Conservation (phyloP, 2,797 vertebrate genomes). For the Vultur gryphus region DNA sequence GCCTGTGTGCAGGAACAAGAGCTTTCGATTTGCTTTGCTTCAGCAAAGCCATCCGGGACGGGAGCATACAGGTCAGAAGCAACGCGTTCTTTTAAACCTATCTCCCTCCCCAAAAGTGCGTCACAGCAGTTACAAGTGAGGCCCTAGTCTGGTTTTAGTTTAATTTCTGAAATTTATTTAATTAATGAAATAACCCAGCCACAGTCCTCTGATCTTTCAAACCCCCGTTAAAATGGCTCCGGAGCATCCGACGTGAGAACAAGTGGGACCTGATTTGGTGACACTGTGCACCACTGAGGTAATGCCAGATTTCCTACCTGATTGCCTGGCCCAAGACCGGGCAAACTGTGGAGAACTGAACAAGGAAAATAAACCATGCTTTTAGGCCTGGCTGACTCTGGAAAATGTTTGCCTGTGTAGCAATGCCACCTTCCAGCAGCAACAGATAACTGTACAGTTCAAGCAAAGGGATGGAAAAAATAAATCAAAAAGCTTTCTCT, state of each 20-base stretch:
- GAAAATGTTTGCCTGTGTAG: not conserved
- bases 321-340: fast-evolving
- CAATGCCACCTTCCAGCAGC: not conserved
- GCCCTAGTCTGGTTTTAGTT: not conserved
- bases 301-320: not conserved
- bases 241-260: fast-evolving
- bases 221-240: not conserved
- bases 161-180: not conserved
- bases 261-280: not conserved
- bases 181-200: not conserved
- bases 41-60: not conserved
- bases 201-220: not conserved
- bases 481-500: not conserved
- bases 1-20: not conserved
- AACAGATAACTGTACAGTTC: not conserved
- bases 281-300: not conserved
- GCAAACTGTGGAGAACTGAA: not conserved
- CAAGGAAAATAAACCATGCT: not conserved
- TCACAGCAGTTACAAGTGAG: not conserved
- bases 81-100: not conserved
- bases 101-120: not conserved
- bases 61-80: not conserved
- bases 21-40: not conserved
- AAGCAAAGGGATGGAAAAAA: not conserved
- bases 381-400: not conserved